Evolutionary conservation across 2,888 invertebrate species (phyloP).

Genomic region (Drosophila merina): DNA sequence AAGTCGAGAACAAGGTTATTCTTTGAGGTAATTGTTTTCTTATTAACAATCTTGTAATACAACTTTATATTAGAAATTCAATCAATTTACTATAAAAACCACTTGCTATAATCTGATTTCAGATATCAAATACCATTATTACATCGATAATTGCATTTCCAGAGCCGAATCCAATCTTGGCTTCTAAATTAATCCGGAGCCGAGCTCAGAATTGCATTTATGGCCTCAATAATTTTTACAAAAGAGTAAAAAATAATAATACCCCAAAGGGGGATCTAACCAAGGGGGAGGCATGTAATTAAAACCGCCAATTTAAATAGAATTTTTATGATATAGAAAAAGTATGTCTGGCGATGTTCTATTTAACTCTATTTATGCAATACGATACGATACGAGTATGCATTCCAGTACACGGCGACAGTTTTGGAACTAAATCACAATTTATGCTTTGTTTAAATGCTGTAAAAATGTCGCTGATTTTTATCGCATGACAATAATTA

Average conservation of each 20-base stretch:
- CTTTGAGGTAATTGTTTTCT: background rate
- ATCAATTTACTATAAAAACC: too few species aligned
- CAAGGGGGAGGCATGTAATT: slow-evolving; percentile 51
- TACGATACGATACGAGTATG: slow-evolving; percentile 49
- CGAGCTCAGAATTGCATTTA: slow-evolving; percentile 35
- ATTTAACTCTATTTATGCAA: slow-evolving; percentile 58
- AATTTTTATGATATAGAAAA: slow-evolving; percentile 72
- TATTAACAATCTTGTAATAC: background rate
- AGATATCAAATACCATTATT: background rate
- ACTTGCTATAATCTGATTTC: background rate
- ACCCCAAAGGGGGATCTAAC: background rate
- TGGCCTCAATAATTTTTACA: slow-evolving; percentile 60
- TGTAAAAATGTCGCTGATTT: slow-evolving; percentile 81
- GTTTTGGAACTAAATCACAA: slow-evolving; percentile 76
- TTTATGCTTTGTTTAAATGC: slow-evolving; percentile 81
- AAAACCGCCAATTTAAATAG: slow-evolving; percentile 71
- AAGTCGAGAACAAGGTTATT: background rate
- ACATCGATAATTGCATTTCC: background rate
- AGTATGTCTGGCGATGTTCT: slow-evolving; percentile 39
- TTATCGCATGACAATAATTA: slow-evolving; percentile 77
- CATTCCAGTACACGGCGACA: slow-evolving; percentile 58
- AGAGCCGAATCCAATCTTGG: slow-evolving; percentile 4
- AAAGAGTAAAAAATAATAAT: background rate
- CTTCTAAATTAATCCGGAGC: slow-evolving; percentile 3
- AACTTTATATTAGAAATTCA: background rate